Conservation (phyloP, 2,797 vertebrate genomes). For the Chelidonichthys spinosus region DNA sequence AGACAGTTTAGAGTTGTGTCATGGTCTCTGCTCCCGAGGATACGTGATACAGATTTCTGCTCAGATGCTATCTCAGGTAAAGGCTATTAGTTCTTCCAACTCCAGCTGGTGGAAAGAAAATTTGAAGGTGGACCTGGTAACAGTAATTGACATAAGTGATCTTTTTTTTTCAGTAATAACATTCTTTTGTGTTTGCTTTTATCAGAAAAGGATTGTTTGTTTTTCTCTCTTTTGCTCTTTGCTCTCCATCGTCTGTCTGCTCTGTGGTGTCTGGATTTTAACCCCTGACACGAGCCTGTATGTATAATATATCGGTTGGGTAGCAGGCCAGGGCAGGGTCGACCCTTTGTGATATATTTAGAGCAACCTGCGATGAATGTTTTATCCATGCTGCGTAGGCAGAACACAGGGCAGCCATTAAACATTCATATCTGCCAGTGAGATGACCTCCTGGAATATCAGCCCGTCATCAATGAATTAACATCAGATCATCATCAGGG, state of each 20-base stretch:
- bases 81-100: slow-evolving; percentile 32
- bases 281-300: slow-evolving; percentile 60
- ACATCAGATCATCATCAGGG: slow-evolving; percentile 60
- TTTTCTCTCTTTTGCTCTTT: slow-evolving; percentile 16
- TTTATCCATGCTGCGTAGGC: slow-evolving; percentile 82
- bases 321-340: slow-evolving; percentile 57
- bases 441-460: slow-evolving; percentile 86
- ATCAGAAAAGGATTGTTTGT: not conserved
- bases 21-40: slow-evolving; percentile 46
- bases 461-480: slow-evolving; percentile 80
- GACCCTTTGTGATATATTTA: slow-evolving; percentile 84
- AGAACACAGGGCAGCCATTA: slow-evolving; percentile 83
- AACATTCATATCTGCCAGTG: slow-evolving; percentile 85
- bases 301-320: slow-evolving; percentile 67
- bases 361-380: slow-evolving; percentile 81
- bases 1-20: slow-evolving; percentile 57
- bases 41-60: slow-evolving; percentile 63
- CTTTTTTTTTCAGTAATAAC: not conserved
- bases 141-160: slow-evolving; percentile 17
- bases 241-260: slow-evolving; percentile 8
- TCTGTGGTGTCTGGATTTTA: slow-evolving; percentile 59
- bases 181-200: not conserved
- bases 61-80: slow-evolving; percentile 51
- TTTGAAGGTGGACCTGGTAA: slow-evolving; percentile 3
- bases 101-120: slow-evolving; percentile 11